Evolutionary conservation across 1,140 invertebrate genomes (phyloP).

Genomic region (Ptiloglossa arizonensis): DNA sequence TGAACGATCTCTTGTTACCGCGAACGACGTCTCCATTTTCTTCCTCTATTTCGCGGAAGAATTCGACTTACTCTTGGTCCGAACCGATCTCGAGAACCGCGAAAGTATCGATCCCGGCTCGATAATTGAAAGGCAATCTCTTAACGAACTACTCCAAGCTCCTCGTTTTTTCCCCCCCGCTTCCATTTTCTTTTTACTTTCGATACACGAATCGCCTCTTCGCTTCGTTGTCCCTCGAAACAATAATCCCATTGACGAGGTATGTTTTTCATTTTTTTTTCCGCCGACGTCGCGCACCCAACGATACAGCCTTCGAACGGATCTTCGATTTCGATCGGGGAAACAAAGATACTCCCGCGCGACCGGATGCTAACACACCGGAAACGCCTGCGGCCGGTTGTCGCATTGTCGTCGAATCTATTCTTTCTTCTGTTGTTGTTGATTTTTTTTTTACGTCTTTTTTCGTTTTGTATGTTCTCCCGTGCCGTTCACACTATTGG

Average conservation of each 20-base stretch:
- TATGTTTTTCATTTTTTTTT: no score
- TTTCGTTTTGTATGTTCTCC: neutral
- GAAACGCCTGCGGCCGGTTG: conserved; percentile 18
- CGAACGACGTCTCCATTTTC: no score
- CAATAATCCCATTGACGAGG: conserved; percentile 16
- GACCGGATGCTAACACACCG: neutral
- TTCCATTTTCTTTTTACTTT: conserved; percentile 1
- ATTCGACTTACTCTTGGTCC: no score
- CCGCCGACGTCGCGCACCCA: neutral
- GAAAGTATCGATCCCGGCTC: no score
- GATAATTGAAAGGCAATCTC: conserved; percentile 12
- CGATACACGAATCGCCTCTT: neutral
- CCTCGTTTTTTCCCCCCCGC: neutral
- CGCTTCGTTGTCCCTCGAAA: conserved; percentile 16
- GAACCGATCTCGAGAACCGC: no score
- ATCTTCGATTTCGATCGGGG: conserved; percentile 44
- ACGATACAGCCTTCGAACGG: conserved; percentile 45
- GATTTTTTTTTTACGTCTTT: neutral
- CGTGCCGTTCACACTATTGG: neutral
- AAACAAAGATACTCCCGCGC: conserved; percentile 14
- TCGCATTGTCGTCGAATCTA: conserved; percentile 33
- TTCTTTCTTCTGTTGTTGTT: no score
- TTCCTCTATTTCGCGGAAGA: neutral
- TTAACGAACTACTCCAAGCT: neutral
- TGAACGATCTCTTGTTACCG: neutral